These are phyloP conservation scores for Chaitophorus viminalis DNA, from an alignment of 2,888 invertebrate genomes.

Conservation along the genomic window DNA sequence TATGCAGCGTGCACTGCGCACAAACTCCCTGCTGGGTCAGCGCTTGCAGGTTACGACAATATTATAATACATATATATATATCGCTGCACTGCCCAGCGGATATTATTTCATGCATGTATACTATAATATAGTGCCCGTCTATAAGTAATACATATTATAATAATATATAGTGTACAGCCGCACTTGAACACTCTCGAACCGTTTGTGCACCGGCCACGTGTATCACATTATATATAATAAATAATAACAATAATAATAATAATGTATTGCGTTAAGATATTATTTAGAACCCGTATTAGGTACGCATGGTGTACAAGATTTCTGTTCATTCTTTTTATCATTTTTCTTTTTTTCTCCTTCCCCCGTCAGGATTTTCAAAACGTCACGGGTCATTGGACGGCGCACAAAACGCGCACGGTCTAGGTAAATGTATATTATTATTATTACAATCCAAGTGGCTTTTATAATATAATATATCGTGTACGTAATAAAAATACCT, in stretches of 20 bases:
- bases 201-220: background rate
- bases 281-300: background rate
- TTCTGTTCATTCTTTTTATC: background rate
- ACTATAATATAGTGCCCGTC: too few species aligned
- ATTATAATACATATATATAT: too few species aligned
- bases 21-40: too few species aligned
- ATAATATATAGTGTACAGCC: too few species aligned
- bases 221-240: too few species aligned
- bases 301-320: background rate
- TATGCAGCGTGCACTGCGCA: too few species aligned
- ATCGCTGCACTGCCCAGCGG: too few species aligned
- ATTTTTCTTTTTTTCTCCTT: too few species aligned
- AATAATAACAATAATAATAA: background rate
- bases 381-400: slow-evolving; percentile 37
- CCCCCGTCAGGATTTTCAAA: background rate
- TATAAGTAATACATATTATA: too few species aligned
- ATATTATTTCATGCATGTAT: too few species aligned
- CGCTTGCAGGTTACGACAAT: too few species aligned
- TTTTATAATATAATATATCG: background rate
- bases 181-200: background rate
- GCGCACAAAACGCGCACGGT: background rate
- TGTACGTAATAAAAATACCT: slow-evolving; percentile 40
- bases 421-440: slow-evolving; percentile 4
- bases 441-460: slow-evolving; percentile 39
- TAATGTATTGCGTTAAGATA: slow-evolving; percentile 2